These are phyloP conservation scores for Mus minutoides DNA, from an alignment of 2,797 vertebrate species.

Conservation along the genomic window DNA sequence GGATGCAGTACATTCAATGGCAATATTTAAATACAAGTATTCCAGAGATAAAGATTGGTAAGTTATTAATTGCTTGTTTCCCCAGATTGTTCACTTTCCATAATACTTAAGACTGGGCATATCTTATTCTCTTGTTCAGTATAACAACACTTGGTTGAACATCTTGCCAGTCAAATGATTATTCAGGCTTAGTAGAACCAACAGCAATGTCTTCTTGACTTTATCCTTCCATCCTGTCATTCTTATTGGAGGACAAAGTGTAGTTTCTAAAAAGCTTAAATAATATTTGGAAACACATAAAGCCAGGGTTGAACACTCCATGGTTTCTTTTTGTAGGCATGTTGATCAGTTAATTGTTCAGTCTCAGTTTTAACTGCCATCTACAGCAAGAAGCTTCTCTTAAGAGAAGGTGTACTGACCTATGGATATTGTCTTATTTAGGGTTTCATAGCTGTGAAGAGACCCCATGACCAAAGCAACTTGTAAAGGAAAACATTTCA, in stretches of 20 bases:
- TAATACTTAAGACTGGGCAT: background rate
- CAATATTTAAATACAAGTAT: background rate
- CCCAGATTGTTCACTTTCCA: background rate
- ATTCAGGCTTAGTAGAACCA: background rate
- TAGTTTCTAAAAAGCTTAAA: background rate
- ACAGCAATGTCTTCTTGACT: background rate
- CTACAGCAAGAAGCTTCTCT: background rate
- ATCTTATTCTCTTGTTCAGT: background rate
- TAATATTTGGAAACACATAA: background rate
- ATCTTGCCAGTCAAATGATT: background rate
- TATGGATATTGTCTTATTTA: background rate
- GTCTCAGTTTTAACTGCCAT: background rate
- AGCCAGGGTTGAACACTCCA: background rate
- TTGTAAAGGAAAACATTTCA: too few species aligned
- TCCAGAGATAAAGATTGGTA: conserved; percentile 5
- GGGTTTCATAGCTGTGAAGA: too few species aligned
- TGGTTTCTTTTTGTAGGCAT: too few species aligned
- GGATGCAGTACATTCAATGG: background rate
- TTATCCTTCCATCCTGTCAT: background rate
- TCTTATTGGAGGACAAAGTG: background rate
- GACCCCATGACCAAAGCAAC: too few species aligned
- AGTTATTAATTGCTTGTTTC: background rate
- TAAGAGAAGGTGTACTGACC: background rate
- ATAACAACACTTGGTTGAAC: background rate
- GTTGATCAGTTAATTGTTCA: background rate